Conservation (phyloP, 2,888 invertebrate genomes). For the Erebia palarica region DNA sequence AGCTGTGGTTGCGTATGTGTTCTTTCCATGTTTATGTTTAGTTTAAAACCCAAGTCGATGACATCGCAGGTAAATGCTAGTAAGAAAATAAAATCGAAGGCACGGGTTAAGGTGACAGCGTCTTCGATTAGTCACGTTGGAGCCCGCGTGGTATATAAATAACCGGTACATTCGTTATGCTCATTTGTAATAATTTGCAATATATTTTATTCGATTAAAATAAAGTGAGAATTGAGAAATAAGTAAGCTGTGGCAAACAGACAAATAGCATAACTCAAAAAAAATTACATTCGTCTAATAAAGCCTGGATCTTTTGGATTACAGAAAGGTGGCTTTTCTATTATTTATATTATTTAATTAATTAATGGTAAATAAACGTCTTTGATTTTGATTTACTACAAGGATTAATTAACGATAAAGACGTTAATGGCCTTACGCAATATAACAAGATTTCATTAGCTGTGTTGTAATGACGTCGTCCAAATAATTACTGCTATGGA, state of each 20-base stretch:
- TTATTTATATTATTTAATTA: too few species aligned
- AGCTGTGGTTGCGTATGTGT: not conserved
- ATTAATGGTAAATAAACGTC: too few species aligned
- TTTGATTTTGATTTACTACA: not conserved
- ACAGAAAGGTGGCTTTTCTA: too few species aligned
- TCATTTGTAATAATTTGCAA: slow-evolving; percentile 16
- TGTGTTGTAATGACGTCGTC: not conserved
- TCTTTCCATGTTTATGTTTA: not conserved
- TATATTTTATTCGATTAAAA: slow-evolving; percentile 2
- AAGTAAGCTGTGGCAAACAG: not conserved
- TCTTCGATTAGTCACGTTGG: slow-evolving; percentile 34
- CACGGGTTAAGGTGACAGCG: slow-evolving; percentile 27
- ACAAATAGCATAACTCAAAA: too few species aligned
- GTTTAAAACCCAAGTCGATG: not conserved
- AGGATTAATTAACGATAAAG: not conserved
- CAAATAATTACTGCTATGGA: not conserved
- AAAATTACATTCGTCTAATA: too few species aligned
- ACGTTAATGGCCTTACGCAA: not conserved
- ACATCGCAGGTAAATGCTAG: not conserved
- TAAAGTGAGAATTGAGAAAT: not conserved
- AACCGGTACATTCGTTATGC: slow-evolving; percentile 23
- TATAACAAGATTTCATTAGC: not conserved
- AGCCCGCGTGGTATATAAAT: slow-evolving; percentile 35
- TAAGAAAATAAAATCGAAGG: slow-evolving; percentile 1
- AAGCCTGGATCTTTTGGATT: too few species aligned